These are phyloP conservation scores for Phoxinus phoxinus DNA, from an alignment of 2,113 vertebrate species.

Conservation along the genomic window DNA sequence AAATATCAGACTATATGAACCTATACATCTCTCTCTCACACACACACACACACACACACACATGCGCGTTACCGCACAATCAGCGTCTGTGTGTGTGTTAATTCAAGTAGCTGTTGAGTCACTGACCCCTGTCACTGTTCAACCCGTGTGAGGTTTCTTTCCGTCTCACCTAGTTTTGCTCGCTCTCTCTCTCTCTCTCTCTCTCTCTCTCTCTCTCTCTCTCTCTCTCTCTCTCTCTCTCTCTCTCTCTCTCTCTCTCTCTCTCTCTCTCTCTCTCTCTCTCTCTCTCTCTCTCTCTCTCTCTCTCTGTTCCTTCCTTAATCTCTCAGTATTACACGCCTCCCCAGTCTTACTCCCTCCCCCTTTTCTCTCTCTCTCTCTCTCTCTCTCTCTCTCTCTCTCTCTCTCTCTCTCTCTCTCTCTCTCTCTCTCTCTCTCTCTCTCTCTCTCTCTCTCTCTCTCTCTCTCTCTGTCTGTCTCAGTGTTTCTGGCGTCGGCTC, in stretches of 20 bases:
- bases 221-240: neutral
- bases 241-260: neutral
- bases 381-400: slow-evolving; percentile 2
- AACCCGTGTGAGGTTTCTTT: slow-evolving; percentile 64
- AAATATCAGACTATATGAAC: neutral
- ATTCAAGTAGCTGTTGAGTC: slow-evolving; percentile 65
- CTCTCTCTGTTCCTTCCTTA: slow-evolving; percentile 30
- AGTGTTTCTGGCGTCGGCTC: slow-evolving; percentile 10
- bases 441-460: slow-evolving; percentile 1
- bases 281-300: slow-evolving; percentile 1
- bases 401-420: slow-evolving; percentile 13
- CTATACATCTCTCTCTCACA: neutral
- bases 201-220: neutral
- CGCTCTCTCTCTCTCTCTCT: slow-evolving; percentile 13
- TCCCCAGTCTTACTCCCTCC: slow-evolving; percentile 23
- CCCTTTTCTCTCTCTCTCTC: too few species aligned
- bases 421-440: neutral
- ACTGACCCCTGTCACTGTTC: slow-evolving; percentile 68
- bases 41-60: neutral
- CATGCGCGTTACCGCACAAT: neutral
- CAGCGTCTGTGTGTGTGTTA: slow-evolving; percentile 5
- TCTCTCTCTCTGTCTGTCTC: slow-evolving; percentile 25
- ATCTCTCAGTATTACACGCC: slow-evolving; percentile 33
- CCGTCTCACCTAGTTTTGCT: neutral
- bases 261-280: neutral